A percentile compares a stretch with the other conserved stretches of the same genome.
Evolutionary conservation across 1,140 invertebrate species (phyloP).

Genomic region (Heliconius eleuchia): DNA sequence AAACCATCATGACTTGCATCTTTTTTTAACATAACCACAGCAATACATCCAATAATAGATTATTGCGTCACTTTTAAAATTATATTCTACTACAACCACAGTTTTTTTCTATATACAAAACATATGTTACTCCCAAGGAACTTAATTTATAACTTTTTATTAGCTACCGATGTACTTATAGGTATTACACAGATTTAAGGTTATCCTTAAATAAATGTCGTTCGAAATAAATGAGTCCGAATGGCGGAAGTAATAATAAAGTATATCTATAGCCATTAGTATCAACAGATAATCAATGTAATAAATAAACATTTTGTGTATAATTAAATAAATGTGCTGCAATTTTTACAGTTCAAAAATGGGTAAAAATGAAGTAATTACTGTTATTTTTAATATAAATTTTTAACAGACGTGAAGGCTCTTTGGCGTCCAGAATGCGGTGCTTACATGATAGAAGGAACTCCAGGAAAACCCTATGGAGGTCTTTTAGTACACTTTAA

Average conservation of each 20-base stretch:
- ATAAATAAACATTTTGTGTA: no score
- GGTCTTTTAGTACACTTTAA: conserved; percentile 97
- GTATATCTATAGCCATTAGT: background rate
- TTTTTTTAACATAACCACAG: background rate
- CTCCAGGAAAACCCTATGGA: conserved; percentile 98
- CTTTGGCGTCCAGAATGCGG: conserved; percentile 99
- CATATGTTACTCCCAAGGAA: background rate
- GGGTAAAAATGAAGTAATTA: background rate
- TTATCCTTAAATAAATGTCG: background rate
- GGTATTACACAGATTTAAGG: background rate
- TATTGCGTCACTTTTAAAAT: conserved; percentile 5
- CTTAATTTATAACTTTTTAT: background rate
- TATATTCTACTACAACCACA: background rate
- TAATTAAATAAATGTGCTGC: no score
- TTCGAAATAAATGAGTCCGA: background rate
- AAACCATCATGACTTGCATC: background rate
- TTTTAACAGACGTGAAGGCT: conserved; percentile 86
- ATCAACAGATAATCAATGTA: background rate
- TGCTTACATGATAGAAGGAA: conserved; percentile 99
- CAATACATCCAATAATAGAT: background rate
- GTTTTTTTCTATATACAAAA: background rate
- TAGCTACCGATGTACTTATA: background rate
- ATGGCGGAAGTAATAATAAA: background rate
- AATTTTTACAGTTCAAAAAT: no score
- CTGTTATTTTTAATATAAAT: background rate